These are phyloP conservation scores for Anseranas semipalmata DNA, from an alignment of 2,113 vertebrate genomes.

Conservation along the genomic window DNA sequence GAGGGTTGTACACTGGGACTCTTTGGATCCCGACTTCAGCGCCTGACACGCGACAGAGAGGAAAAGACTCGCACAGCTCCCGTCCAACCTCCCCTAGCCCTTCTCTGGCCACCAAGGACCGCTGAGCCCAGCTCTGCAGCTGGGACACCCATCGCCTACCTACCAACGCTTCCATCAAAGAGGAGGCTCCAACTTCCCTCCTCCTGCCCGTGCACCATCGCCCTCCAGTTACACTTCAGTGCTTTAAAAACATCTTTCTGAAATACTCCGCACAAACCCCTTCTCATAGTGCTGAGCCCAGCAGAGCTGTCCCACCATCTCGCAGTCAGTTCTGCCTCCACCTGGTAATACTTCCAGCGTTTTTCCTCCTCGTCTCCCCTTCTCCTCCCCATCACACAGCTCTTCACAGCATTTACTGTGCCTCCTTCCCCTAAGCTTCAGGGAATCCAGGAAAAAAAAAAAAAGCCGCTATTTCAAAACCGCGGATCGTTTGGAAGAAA, in stretches of 20 bases:
- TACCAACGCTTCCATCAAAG: neutral
- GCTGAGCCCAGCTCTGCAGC: neutral
- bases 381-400: neutral
- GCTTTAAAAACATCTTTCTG: neutral
- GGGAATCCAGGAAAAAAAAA: neutral
- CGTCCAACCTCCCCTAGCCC: neutral
- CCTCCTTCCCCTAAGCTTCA: neutral
- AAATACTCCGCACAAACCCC: constrained; percentile 13
- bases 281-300: constrained; percentile 4
- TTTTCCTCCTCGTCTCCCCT: neutral
- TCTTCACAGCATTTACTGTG: constrained; percentile 1
- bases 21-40: constrained; percentile 47
- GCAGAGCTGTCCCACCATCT: neutral
- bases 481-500: constrained; percentile 44
- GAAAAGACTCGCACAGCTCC: neutral
- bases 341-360: neutral
- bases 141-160: neutral
- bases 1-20: constrained; percentile 6
- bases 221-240: constrained; percentile 20
- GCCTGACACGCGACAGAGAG: neutral
- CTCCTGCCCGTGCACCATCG: neutral
- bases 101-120: neutral
- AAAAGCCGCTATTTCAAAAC: constrained; percentile 23
- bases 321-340: constrained; percentile 10
- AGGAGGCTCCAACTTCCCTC: neutral